Evolutionary conservation across 2,888 invertebrate species (phyloP).

Genomic region (Amblyjoppa proteus): DNA sequence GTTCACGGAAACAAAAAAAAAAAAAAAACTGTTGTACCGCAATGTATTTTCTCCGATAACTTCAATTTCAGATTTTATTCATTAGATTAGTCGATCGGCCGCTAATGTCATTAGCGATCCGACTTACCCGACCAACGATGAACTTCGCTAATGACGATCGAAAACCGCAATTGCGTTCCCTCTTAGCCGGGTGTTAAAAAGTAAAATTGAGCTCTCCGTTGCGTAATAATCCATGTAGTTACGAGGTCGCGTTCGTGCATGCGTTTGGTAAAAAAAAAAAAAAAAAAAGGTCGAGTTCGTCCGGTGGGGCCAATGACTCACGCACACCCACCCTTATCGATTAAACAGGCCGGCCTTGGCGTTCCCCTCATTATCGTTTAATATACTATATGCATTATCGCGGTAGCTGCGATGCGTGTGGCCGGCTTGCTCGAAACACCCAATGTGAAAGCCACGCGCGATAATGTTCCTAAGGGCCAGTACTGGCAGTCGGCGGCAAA

Average conservation of each 20-base stretch:
- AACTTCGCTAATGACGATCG: background rate
- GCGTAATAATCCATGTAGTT: slow-evolving; percentile 16
- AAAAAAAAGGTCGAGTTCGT: slow-evolving; percentile 8
- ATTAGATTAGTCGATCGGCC: background rate
- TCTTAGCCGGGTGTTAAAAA: no score
- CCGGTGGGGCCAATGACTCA: slow-evolving; percentile 19
- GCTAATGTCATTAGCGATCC: background rate
- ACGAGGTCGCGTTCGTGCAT: background rate
- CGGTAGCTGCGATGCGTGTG: slow-evolving; percentile 5
- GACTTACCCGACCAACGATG: no score
- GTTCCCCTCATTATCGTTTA: slow-evolving; percentile 39
- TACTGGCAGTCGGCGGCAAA: no score
- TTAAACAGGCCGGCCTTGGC: slow-evolving; percentile 53
- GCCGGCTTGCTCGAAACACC: slow-evolving; percentile 16
- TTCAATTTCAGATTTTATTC: background rate
- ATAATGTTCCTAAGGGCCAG: background rate
- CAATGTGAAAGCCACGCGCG: slow-evolving; percentile 11
- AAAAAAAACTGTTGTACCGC: background rate
- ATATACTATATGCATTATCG: slow-evolving; percentile 22
- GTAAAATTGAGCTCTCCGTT: background rate
- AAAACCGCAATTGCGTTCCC: no score
- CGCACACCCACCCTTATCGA: slow-evolving; percentile 50
- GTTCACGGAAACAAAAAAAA: background rate
- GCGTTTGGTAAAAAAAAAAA: background rate
- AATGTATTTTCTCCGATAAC: background rate